Evolutionary conservation across 2,113 vertebrate species (phyloP).

Genomic region (Dromiciops gliroides): DNA sequence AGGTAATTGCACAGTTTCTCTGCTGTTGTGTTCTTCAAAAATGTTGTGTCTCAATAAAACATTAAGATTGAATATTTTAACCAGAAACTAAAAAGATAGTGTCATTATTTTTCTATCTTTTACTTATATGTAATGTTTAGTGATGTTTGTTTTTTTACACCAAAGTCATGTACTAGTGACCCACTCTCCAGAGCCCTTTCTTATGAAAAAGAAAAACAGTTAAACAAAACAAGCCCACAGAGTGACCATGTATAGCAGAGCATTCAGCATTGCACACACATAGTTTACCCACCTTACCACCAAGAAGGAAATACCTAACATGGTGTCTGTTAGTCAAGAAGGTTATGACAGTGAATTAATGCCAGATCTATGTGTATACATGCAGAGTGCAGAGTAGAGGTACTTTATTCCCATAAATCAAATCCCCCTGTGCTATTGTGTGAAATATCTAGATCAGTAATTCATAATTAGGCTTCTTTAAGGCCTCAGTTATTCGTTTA

Average conservation of each 20-base stretch:
- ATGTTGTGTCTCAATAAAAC: neutral
- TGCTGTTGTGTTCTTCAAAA: neutral
- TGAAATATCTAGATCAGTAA: neutral
- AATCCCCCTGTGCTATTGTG: neutral
- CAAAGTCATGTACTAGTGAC: neutral
- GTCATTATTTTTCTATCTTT: neutral
- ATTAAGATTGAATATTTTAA: neutral
- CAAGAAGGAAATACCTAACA: neutral
- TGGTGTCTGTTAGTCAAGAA: neutral
- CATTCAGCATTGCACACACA: neutral
- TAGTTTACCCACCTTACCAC: neutral
- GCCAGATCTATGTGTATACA: neutral
- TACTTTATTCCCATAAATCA: neutral
- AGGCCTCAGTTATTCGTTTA: neutral
- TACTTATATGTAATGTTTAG: neutral
- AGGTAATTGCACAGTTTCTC: neutral
- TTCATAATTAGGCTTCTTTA: neutral
- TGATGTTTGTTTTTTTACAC: neutral
- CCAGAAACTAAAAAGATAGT: neutral
- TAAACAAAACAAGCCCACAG: neutral
- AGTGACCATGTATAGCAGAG: neutral
- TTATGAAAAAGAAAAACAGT: neutral
- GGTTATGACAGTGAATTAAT: neutral
- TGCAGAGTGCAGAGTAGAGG: neutral
- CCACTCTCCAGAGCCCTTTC: neutral